These are phyloP conservation scores for Nanger granti DNA, from an alignment of 2,113 vertebrate species.

Conservation along the genomic window DNA sequence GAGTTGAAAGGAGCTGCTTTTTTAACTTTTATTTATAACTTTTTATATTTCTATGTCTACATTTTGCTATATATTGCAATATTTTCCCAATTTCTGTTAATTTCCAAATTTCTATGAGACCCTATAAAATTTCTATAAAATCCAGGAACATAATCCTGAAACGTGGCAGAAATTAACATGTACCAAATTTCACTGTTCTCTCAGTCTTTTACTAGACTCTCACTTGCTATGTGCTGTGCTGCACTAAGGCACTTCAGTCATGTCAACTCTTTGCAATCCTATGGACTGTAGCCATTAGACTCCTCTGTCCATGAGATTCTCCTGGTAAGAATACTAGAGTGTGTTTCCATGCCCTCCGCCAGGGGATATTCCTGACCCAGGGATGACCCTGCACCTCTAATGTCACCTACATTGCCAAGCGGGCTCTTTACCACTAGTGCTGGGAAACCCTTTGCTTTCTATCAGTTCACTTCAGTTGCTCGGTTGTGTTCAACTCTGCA, in stretches of 20 bases:
- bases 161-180: constrained; percentile 1
- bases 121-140: background rate
- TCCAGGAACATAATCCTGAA: constrained; percentile 13
- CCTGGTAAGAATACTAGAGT: background rate
- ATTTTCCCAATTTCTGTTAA: background rate
- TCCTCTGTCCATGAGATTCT: background rate
- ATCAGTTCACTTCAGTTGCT: background rate
- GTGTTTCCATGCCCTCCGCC: background rate
- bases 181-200: background rate
- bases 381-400: background rate
- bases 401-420: background rate
- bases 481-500: background rate
- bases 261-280: background rate
- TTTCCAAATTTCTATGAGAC: background rate
- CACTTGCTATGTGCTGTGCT: background rate
- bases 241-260: background rate
- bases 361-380: background rate
- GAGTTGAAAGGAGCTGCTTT: background rate
- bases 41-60: background rate
- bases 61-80: background rate
- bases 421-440: background rate
- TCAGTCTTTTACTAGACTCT: background rate
- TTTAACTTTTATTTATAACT: background rate
- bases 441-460: background rate
- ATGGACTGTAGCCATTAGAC: background rate